These are phyloP conservation scores for Ranitomeya imitator DNA, from an alignment of 2,113 vertebrate species.

Conservation along the genomic window DNA sequence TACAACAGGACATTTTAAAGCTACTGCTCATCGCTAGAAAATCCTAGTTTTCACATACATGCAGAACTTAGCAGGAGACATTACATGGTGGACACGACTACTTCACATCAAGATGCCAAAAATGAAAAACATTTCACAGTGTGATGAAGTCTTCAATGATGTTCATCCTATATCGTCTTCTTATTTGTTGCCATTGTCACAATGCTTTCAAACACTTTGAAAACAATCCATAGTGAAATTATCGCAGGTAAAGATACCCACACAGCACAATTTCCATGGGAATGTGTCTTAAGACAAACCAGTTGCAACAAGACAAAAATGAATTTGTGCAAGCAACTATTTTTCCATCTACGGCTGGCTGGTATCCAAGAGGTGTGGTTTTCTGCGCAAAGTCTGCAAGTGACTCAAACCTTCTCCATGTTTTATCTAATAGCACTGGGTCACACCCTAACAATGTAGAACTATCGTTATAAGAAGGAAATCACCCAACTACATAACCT, in stretches of 20 bases:
- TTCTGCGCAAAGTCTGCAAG: slow-evolving; percentile 34
- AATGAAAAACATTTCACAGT: slow-evolving; percentile 23
- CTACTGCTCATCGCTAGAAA: neutral
- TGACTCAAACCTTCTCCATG: slow-evolving; percentile 37
- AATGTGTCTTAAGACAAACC: slow-evolving; percentile 30
- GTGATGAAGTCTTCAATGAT: neutral
- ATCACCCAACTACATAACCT: neutral
- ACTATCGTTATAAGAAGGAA: neutral
- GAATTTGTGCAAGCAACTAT: slow-evolving; percentile 15
- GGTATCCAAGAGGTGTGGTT: slow-evolving; percentile 47
- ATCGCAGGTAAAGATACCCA: neutral
- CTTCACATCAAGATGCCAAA: slow-evolving; percentile 13
- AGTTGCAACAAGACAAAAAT: slow-evolving; percentile 49
- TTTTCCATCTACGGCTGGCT: slow-evolving; percentile 22
- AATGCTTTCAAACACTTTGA: neutral
- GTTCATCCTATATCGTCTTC: neutral
- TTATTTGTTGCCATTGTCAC: neutral
- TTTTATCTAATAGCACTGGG: slow-evolving; percentile 34
- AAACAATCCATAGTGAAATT: neutral
- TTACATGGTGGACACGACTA: neutral
- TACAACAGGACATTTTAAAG: neutral
- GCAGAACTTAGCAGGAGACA: neutral
- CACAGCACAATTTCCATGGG: slow-evolving; percentile 20
- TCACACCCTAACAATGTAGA: slow-evolving; percentile 28
- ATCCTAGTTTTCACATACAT: neutral